phyloP scores from a whole-genome alignment of 2,797 vertebrate genomes.

The Remorina albescens region DNA sequence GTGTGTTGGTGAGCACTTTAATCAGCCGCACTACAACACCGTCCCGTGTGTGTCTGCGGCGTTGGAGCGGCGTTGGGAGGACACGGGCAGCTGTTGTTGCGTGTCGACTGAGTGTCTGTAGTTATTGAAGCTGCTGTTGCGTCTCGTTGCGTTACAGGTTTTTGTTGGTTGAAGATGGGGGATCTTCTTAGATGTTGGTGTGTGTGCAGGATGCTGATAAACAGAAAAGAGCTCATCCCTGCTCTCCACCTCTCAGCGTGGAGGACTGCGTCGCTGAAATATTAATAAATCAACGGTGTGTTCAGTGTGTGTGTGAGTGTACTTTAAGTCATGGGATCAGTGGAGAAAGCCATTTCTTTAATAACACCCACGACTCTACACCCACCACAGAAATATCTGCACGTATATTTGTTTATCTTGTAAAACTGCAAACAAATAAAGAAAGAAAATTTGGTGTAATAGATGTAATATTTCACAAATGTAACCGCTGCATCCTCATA shows the following conservation, averaged over 20 bases:
- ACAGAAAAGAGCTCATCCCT: slow-evolving; percentile 48
- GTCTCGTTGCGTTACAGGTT: too few species aligned
- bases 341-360: slow-evolving; percentile 8
- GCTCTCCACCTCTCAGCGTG: too few species aligned
- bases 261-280: slow-evolving; percentile 75
- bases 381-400: not conserved
- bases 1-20: not conserved
- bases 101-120: too few species aligned
- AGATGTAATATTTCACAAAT: not conserved
- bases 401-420: not conserved
- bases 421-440: too few species aligned
- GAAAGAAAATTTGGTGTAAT: too few species aligned
- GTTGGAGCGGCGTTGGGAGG: too few species aligned
- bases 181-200: slow-evolving; percentile 7
- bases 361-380: not conserved
- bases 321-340: slow-evolving; percentile 17
- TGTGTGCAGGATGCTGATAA: slow-evolving; percentile 23
- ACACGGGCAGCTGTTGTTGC: too few species aligned
- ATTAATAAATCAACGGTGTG: slow-evolving; percentile 78
- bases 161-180: too few species aligned
- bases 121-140: too few species aligned
- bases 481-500: slow-evolving; percentile 8
- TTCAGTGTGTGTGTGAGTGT: slow-evolving; percentile 18
- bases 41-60: too few species aligned
- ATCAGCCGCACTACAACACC: too few species aligned